These are phyloP conservation scores for Danio kyathit DNA, from an alignment of 2,797 vertebrate species.

Conservation along the genomic window DNA sequence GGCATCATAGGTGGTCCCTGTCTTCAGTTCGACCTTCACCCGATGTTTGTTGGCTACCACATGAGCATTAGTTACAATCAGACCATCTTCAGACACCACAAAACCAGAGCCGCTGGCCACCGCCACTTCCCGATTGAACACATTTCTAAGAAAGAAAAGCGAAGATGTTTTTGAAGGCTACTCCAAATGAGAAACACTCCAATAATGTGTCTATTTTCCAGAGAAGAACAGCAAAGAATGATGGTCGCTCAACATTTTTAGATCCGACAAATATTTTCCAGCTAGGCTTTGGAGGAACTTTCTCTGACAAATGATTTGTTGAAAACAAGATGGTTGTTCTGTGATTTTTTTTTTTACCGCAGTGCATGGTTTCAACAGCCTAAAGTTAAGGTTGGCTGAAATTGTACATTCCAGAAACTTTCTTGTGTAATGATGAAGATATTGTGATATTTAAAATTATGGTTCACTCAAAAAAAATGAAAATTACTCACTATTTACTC, in stretches of 20 bases:
- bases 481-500: too few species aligned
- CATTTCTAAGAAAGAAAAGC: slow-evolving; percentile 71
- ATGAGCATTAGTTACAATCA: slow-evolving; percentile 96
- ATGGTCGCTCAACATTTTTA: slow-evolving; percentile 8
- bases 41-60: slow-evolving; percentile 96
- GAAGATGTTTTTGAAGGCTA: not conserved
- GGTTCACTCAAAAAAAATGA: too few species aligned
- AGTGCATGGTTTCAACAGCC: not conserved
- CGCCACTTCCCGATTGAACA: slow-evolving; percentile 91
- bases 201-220: slow-evolving; percentile 3
- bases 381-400: not conserved
- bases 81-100: slow-evolving; percentile 92
- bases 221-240: not conserved
- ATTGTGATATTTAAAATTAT: not conserved
- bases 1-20: slow-evolving; percentile 88
- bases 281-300: slow-evolving; percentile 16
- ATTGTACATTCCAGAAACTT: slow-evolving; percentile 14
- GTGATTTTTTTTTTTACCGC: not conserved
- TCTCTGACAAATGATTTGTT: slow-evolving; percentile 36
- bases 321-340: not conserved
- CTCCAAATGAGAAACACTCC: not conserved
- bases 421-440: not conserved
- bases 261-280: slow-evolving; percentile 25
- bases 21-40: slow-evolving; percentile 96
- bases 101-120: slow-evolving; percentile 97